Evolutionary conservation across 2,888 invertebrate genomes (phyloP).

Genomic region (Nephrotoma flavescens): DNA sequence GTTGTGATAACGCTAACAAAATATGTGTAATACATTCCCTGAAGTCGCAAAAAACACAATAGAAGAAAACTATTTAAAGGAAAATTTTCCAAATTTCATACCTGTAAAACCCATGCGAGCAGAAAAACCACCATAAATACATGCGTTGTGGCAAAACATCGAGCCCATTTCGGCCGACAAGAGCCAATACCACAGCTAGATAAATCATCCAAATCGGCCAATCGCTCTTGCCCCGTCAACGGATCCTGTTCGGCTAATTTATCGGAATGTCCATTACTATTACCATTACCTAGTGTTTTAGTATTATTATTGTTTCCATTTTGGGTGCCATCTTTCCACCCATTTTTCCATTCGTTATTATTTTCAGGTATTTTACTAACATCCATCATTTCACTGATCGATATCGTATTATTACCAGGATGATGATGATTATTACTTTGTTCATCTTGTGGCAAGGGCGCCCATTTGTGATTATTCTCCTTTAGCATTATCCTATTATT

Average conservation of each 20-base stretch:
- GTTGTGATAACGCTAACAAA: constrained; percentile 89
- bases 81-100: neutral
- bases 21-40: constrained; percentile 86
- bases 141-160: constrained; percentile 71
- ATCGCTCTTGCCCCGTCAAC: constrained; percentile 22
- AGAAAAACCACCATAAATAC: constrained; percentile 79
- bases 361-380: neutral
- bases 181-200: constrained; percentile 61
- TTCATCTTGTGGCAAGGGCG: neutral
- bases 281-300: constrained; percentile 22
- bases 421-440: neutral
- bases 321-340: neutral
- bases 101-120: constrained; percentile 66
- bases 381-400: neutral
- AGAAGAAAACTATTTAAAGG: constrained; percentile 24
- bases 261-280: constrained; percentile 13
- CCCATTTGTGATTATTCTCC: constrained; percentile 1
- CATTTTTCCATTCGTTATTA: constrained; percentile 1
- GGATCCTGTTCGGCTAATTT: constrained; percentile 26
- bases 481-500: neutral
- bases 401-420: neutral
- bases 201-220: constrained; percentile 24
- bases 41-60: neutral
- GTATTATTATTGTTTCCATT: constrained; percentile 17
- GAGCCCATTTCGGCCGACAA: constrained; percentile 58